A percentile compares a stretch with the other conserved stretches of the same genome.
phyloP scores from a whole-genome alignment of 1,140 invertebrate genomes.

The Brachystomella parvula region DNA sequence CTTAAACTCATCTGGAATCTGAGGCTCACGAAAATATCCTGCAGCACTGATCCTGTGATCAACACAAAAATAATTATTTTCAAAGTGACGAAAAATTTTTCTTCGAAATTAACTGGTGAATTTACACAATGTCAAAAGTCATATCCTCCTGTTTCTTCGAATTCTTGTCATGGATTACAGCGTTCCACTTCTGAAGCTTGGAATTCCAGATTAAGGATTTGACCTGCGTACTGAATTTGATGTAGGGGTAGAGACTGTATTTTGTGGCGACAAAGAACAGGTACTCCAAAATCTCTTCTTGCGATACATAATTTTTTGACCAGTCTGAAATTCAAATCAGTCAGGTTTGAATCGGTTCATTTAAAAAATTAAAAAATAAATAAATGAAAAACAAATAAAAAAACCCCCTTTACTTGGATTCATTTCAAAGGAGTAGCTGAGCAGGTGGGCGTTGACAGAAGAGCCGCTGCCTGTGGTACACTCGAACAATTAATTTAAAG shows the following conservation, averaged over 20 bases:
- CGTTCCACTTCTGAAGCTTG: slow-evolving; percentile 11
- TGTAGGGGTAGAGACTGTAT: slow-evolving; percentile 18
- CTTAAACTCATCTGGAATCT: slow-evolving; percentile 24
- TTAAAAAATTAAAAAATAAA: background rate
- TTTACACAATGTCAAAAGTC: slow-evolving; percentile 25
- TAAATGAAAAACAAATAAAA: background rate
- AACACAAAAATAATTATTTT: background rate
- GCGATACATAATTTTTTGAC: background rate
- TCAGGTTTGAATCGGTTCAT: background rate
- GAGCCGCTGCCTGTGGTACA: no score
- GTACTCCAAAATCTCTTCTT: slow-evolving; percentile 22
- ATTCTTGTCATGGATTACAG: background rate
- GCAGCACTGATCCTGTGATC: slow-evolving; percentile 15
- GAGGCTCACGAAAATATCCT: slow-evolving; percentile 12
- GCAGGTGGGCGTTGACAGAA: slow-evolving; percentile 4
- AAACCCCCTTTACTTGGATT: slow-evolving; percentile 16
- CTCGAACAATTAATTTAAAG: background rate
- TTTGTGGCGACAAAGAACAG: slow-evolving; percentile 12
- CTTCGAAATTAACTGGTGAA: background rate
- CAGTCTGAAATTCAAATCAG: slow-evolving; percentile 10
- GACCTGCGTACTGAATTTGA: slow-evolving; percentile 15
- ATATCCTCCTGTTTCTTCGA: background rate
- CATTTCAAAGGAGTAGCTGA: slow-evolving; percentile 10
- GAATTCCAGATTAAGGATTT: slow-evolving; percentile 17
- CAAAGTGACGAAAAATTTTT: background rate